Evolutionary conservation across 2,113 vertebrate genomes (phyloP), one percentile per base, ranked within the genome.

Genomic region (Bostrychus sinensis): DNA sequence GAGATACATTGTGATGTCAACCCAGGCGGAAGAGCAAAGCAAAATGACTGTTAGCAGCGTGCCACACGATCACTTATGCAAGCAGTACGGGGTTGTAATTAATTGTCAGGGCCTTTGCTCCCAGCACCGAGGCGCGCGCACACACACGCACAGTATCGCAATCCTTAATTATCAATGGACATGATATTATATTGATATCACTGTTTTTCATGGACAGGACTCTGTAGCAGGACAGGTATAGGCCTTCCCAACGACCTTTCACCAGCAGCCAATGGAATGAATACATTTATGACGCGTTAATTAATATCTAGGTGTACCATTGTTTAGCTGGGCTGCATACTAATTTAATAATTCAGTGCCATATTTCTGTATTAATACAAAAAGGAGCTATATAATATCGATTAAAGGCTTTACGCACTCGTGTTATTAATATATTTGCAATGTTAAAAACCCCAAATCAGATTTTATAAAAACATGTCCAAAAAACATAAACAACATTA

Each of bases 1-100:
- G 87, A 89, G 83, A 80, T 84, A 55, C 87, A 85, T 81, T 81
- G 84, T 87, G 84, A 90, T 86, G 87, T 89, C 85, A 89, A 30
- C 85, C 72, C 82, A 85, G 83, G 83, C 84, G 75, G 84, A 87
- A 85, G 65, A 88, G 89, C 86, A 56, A 17, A 90, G 81, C 86
- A 87, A 86, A 86, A 82, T 86, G 87, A 83, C 84, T 86, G 78
- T 85, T 81, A 82, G 87, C 84, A 73, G 66, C 43, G 25, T 79
- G 82, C 54, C 84, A 80, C 81, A 36, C 62, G 72, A 81, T 86
- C 81, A 75, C 83, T 86, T 86, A 87, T 85, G 82, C 78, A 75
- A 36, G 79, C 82, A 45, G 66, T 50, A 57, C 73, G 75, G 81
- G 70, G 78, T 80, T 75, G 83, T 80, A 78, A 86, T 86, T 89